These are phyloP conservation scores for Calidris pugnax DNA, from an alignment of 2,113 vertebrate species.

Conservation along the genomic window DNA sequence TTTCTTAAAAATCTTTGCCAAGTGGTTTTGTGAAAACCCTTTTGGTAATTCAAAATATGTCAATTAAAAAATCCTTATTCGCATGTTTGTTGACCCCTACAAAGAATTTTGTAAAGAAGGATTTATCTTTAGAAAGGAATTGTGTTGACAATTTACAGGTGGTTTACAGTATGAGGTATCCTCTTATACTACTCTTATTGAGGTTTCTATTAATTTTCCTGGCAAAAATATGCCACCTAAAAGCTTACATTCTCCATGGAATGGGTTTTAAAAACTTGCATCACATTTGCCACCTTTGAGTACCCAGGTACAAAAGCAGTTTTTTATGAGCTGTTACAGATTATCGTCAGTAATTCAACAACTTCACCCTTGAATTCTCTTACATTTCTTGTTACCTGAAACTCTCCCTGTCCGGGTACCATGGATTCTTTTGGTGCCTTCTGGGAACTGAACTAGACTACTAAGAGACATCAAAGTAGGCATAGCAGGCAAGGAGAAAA, in stretches of 20 bases:
- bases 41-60: background rate
- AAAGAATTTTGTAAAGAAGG: background rate
- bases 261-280: background rate
- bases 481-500: background rate
- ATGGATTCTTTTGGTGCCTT: background rate
- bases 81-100: background rate
- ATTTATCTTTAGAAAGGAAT: background rate
- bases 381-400: background rate
- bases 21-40: background rate
- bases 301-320: background rate
- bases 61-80: background rate
- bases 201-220: background rate
- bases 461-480: background rate
- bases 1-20: background rate
- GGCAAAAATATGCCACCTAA: background rate
- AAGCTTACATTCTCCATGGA: background rate
- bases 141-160: background rate
- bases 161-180: background rate
- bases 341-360: background rate
- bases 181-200: background rate
- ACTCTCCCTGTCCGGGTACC: background rate
- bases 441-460: background rate
- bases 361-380: background rate
- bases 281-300: background rate
- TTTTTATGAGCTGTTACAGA: background rate